Evolutionary conservation across 2,888 invertebrate species (phyloP).

Genomic region (Protophormia terraenovae): DNA sequence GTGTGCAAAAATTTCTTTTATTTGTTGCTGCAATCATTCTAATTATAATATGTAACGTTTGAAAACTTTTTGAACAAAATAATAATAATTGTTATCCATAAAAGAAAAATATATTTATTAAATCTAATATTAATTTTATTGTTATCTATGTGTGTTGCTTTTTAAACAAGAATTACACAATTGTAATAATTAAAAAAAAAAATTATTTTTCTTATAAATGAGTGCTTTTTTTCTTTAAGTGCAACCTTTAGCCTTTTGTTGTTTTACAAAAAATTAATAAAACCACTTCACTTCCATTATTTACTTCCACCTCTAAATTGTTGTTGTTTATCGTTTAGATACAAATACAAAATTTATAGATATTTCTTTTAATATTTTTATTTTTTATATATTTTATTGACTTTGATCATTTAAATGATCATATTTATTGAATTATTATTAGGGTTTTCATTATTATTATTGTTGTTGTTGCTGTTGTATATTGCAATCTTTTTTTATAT

Average conservation of each 20-base stretch:
- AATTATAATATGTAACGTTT: slow-evolving; percentile 63
- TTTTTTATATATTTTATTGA: slow-evolving; percentile 50
- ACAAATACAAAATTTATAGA: neutral
- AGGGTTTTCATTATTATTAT: slow-evolving; percentile 22
- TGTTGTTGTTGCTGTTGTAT: slow-evolving; percentile 21
- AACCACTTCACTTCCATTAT: slow-evolving; percentile 31
- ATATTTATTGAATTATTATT: slow-evolving; percentile 62
- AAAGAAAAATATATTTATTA: neutral
- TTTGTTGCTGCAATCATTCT: slow-evolving; percentile 65
- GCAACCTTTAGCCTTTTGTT: slow-evolving; percentile 53
- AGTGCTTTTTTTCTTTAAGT: slow-evolving; percentile 28
- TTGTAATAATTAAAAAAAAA: neutral
- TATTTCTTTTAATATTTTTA: neutral
- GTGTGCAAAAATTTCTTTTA: slow-evolving; percentile 66
- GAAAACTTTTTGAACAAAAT: neutral
- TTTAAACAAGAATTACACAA: slow-evolving; percentile 36
- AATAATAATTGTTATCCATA: neutral
- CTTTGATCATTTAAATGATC: slow-evolving; percentile 62
- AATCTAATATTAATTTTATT: neutral
- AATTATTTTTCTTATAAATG: slow-evolving; percentile 16
- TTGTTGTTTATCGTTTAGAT: neutral
- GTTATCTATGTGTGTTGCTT: neutral
- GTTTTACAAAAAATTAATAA: neutral
- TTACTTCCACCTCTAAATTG: slow-evolving; percentile 37
- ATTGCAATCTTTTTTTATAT: slow-evolving; percentile 50